Evolutionary conservation across 2,113 vertebrate genomes (phyloP).

Genomic region (Otolemur garnettii): DNA sequence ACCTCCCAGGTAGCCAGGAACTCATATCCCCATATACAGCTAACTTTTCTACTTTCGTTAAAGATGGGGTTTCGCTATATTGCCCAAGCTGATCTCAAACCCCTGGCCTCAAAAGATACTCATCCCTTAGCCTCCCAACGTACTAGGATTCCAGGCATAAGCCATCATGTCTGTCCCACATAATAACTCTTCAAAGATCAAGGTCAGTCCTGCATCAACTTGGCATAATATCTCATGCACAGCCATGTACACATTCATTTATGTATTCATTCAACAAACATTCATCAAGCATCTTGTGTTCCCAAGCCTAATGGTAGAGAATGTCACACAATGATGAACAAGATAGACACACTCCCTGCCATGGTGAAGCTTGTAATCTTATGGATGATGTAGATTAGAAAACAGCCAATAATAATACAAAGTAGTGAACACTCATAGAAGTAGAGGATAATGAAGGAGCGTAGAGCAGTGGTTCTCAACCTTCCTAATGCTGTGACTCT

Average conservation of each 20-base stretch:
- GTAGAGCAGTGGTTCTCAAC: too few relatives aligned
- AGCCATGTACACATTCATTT: neutral
- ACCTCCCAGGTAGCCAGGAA: too few relatives aligned
- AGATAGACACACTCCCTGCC: neutral
- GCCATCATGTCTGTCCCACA: neutral
- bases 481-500: too few relatives aligned
- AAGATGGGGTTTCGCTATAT: too few relatives aligned
- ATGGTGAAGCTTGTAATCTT: neutral
- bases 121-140: too few relatives aligned
- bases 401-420: neutral
- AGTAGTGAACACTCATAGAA: neutral
- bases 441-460: neutral
- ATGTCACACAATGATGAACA: neutral
- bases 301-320: neutral
- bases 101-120: too few relatives aligned
- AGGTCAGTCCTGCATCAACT: neutral
- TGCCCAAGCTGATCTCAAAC: too few relatives aligned
- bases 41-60: too few relatives aligned
- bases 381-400: neutral
- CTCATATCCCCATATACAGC: too few relatives aligned
- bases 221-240: neutral
- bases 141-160: too few relatives aligned
- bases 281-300: neutral
- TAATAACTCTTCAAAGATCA: conserved; percentile 5
- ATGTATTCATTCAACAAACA: neutral